Evolutionary conservation across 2,797 vertebrate species (phyloP).

Genomic region (Sebastiscus tertius): DNA sequence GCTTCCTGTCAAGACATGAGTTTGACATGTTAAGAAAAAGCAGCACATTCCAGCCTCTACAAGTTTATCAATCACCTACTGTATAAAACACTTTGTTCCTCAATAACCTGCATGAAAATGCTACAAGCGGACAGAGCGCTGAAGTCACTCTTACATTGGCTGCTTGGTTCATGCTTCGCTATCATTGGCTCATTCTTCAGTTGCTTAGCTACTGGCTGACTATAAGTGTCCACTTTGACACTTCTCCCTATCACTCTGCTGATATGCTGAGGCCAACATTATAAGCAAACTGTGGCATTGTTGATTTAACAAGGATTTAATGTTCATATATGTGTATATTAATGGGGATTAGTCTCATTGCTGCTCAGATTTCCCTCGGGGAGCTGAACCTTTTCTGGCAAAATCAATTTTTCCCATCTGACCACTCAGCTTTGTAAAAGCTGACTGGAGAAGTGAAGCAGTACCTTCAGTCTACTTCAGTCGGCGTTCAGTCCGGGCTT

Average conservation of each 20-base stretch:
- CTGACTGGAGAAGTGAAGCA: neutral
- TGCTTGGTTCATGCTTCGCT: neutral
- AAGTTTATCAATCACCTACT: neutral
- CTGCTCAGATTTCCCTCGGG: neutral
- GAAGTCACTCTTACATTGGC: neutral
- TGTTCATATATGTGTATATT: neutral
- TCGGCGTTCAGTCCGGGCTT: neutral
- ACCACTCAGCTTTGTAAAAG: neutral
- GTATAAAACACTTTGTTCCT: neutral
- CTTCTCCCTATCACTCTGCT: too few species aligned
- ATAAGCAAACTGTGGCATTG: neutral
- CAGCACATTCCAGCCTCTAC: neutral
- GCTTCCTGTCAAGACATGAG: neutral
- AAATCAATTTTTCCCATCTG: neutral
- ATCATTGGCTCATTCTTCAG: neutral
- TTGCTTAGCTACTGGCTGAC: neutral
- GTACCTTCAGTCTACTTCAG: neutral
- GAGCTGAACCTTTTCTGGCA: neutral
- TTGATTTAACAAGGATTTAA: neutral
- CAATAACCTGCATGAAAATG: neutral
- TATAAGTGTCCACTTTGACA: neutral
- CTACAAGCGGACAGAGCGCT: neutral
- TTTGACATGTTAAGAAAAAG: neutral
- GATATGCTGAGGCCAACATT: neutral
- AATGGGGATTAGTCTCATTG: neutral